Percentiles rank a stretch among this genome's conserved stretches.
These are phyloP conservation scores for Tipula vernalis DNA, from an alignment of 2,888 invertebrate genomes.

Conservation along the genomic window DNA sequence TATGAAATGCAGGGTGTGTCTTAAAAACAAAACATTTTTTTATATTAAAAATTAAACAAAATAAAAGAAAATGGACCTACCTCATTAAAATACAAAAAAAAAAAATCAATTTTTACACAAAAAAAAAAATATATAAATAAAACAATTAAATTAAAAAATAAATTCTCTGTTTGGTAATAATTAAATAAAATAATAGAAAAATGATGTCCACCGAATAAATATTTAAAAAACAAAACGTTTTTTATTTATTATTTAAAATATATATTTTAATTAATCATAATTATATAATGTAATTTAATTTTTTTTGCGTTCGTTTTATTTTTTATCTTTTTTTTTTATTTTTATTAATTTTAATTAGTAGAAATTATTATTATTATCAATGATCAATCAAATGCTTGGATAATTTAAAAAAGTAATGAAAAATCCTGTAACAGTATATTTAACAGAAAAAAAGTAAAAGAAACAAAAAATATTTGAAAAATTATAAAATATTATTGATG, in stretches of 20 bases:
- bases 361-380: neutral
- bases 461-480: neutral
- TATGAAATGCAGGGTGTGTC: neutral
- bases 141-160: neutral
- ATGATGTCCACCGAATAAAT: slow-evolving; percentile 4
- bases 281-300: neutral
- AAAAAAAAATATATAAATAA: neutral
- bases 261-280: neutral
- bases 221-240: neutral
- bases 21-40: neutral
- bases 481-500: neutral
- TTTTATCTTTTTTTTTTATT: neutral
- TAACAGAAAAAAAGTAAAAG: neutral
- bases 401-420: neutral
- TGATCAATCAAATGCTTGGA: neutral
- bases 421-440: neutral
- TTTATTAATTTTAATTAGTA: neutral
- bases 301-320: neutral
- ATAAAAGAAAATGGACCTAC: neutral
- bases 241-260: neutral
- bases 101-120: neutral
- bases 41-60: neutral
- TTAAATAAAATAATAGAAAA: neutral
- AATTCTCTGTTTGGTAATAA: neutral
- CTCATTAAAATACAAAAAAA: neutral